phyloP scores from a whole-genome alignment of 2,113 vertebrate genomes.

The Aldabrachelys gigantea region DNA sequence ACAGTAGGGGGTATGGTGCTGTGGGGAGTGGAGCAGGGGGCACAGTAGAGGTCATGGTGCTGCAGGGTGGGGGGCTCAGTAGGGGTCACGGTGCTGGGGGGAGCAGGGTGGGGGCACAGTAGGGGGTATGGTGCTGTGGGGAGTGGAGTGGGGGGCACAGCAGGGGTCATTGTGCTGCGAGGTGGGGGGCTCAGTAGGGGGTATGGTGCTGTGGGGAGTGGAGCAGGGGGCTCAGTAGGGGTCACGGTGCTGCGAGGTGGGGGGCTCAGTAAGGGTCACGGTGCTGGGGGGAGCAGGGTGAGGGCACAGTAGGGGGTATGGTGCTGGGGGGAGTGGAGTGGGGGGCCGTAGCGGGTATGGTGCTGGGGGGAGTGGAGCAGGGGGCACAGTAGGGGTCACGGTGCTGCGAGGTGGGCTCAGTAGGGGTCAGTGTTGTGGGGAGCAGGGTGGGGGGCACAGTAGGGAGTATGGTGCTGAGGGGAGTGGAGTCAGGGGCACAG shows the following conservation, averaged over 20 bases:
- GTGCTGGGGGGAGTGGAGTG: background rate
- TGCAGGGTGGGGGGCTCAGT: no score
- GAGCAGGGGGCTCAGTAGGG: background rate
- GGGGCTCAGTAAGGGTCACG: fast-evolving
- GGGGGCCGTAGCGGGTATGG: no score
- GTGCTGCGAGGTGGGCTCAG: background rate
- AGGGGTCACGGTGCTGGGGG: no score
- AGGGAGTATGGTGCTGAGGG: fast-evolving
- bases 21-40: background rate
- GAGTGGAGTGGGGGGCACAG: background rate
- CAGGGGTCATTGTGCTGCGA: fast-evolving
- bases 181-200: background rate
- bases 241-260: background rate
- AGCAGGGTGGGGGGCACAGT: background rate
- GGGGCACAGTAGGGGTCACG: background rate
- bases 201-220: fast-evolving
- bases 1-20: no score
- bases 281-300: no score
- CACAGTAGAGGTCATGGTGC: no score
- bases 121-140: background rate
- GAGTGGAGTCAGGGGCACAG: no score
- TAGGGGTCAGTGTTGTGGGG: no score
- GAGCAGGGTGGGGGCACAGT: background rate
- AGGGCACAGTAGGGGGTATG: no score
- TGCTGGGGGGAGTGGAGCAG: background rate